phyloP scores from a whole-genome alignment of 2,888 invertebrate species.

The Agriopis leucophaearia region DNA sequence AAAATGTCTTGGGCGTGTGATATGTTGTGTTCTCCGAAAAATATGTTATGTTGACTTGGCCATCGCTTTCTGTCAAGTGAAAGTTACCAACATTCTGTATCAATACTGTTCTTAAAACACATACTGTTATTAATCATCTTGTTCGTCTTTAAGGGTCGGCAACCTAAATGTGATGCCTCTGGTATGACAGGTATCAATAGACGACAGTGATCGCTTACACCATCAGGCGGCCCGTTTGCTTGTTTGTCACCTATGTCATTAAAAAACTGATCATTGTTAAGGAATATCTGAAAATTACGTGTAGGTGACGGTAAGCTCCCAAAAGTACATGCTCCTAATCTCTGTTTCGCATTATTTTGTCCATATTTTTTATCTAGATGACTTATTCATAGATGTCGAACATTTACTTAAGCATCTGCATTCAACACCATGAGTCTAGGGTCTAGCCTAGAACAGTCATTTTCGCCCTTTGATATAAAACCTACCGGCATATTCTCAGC shows the following conservation, averaged over 20 bases:
- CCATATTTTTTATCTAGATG: slow-evolving; percentile 7
- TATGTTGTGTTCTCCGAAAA: slow-evolving; percentile 4
- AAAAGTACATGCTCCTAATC: neutral
- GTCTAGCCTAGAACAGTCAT: slow-evolving; percentile 37
- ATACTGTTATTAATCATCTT: neutral
- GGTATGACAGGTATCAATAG: too few species aligned
- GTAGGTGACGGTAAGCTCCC: neutral
- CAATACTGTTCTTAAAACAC: too few species aligned
- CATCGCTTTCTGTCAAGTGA: slow-evolving; percentile 10
- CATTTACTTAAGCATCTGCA: neutral
- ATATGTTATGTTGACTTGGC: neutral
- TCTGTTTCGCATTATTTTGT: neutral
- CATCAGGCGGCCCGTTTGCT: too few species aligned
- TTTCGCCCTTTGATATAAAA: slow-evolving; percentile 58
- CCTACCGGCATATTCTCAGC: slow-evolving; percentile 66
- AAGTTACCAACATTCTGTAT: slow-evolving; percentile 6
- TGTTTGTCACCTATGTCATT: too few species aligned
- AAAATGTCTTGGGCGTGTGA: slow-evolving; percentile 8
- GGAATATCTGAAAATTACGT: neutral
- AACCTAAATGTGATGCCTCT: too few species aligned
- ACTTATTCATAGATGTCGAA: slow-evolving; percentile 38
- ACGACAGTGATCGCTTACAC: too few species aligned
- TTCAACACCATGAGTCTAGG: neutral
- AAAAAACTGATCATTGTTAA: neutral
- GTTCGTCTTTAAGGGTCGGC: too few species aligned